phyloP scores from a whole-genome alignment of 2,113 vertebrate genomes.

The Percina caprodes region DNA sequence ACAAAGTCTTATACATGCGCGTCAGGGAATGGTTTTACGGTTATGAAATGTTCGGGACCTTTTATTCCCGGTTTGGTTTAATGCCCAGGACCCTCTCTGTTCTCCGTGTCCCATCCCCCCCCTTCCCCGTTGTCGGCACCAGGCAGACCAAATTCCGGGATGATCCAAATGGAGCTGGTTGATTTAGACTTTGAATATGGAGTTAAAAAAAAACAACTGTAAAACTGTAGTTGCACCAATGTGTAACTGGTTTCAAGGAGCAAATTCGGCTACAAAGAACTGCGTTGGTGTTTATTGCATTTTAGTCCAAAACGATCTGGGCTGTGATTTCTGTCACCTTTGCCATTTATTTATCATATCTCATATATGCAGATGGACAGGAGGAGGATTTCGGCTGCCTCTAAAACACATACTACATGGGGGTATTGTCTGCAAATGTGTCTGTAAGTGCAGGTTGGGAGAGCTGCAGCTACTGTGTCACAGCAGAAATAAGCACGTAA shows the following conservation, averaged over 20 bases:
- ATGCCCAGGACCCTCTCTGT: neutral
- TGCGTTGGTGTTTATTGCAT: neutral
- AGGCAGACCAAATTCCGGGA: conserved; percentile 17
- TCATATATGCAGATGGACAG: neutral
- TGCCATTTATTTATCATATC: neutral
- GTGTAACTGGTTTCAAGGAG: too few relatives aligned
- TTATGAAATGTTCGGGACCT: conserved; percentile 5
- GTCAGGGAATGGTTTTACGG: neutral
- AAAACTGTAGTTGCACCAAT: neutral
- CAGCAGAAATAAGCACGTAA: neutral
- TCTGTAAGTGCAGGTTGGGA: neutral
- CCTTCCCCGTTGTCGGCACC: neutral
- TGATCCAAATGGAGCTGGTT: neutral
- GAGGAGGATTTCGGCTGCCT: neutral
- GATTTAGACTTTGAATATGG: neutral
- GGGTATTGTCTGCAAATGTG: conserved; percentile 26
- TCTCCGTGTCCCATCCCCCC: conserved; percentile 46
- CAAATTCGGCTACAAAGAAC: neutral
- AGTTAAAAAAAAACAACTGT: too few relatives aligned
- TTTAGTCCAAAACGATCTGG: neutral
- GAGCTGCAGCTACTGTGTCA: conserved; percentile 2
- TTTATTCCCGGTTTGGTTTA: conserved; percentile 21
- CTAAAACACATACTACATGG: neutral
- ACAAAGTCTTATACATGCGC: neutral
- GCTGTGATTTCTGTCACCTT: conserved; percentile 5